Conservation (phyloP, 2,888 invertebrate genomes). For the Trichogramma dendrolimi region DNA sequence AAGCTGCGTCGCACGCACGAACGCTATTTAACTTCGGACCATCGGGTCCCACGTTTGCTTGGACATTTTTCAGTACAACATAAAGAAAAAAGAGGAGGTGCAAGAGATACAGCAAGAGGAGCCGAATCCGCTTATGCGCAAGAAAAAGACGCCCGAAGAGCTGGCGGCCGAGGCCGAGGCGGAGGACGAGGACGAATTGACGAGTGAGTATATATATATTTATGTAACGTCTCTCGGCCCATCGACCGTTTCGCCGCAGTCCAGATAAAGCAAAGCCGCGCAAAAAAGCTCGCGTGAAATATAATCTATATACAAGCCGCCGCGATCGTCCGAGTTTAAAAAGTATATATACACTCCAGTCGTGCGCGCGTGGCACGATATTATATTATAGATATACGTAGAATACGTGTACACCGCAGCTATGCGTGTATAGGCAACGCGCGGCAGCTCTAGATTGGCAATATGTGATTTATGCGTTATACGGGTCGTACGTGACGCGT, state of each 20-base stretch:
- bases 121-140: conserved; percentile 92
- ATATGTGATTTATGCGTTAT: background rate
- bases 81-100: conserved; percentile 91
- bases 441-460: too few species aligned
- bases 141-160: conserved; percentile 98
- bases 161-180: conserved; percentile 94
- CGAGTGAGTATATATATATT: conserved; percentile 65
- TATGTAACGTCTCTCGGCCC: background rate
- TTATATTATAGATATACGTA: too few species aligned
- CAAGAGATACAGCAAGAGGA: conserved; percentile 80
- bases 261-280: too few species aligned
- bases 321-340: too few species aligned
- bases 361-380: too few species aligned
- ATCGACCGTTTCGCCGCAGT: too few species aligned
- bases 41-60: conserved; percentile 25
- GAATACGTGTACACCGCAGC: too few species aligned
- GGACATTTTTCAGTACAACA: conserved; percentile 81
- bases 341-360: too few species aligned
- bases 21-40: background rate
- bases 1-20: too few species aligned
- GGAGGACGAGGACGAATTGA: conserved; percentile 93
- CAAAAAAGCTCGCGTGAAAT: too few species aligned
- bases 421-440: too few species aligned
- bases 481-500: background rate
- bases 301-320: too few species aligned